Evolutionary conservation across 2,797 vertebrate species (phyloP), one percentile per base, ranked within the genome.

Genomic region (Myoxocephalus aenaeus): DNA sequence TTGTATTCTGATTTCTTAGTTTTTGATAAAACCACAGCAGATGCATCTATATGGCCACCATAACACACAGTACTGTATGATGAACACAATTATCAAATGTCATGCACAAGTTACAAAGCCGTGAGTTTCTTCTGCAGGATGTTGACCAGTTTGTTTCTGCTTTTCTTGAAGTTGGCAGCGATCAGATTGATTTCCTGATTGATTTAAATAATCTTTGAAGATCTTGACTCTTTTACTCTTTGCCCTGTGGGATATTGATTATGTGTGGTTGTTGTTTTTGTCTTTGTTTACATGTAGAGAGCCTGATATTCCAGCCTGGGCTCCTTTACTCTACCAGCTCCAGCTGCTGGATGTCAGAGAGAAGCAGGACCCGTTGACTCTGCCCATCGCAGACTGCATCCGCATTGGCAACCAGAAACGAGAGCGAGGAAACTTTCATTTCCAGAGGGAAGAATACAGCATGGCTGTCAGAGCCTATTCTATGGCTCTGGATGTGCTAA

Each of bases 371-470:
- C 89, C 84, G 1, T 85, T 92, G 65, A 89, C 76, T 25, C 86
- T 96, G 76, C 89, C 92, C 5, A 82, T 94, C 20, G 78, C 94
- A 0, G 95, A 94, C 84, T 93, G 95, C 68, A 95, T 97, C 75
- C 87, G 94, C 75, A 95, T 96, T 40, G 96, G 94, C 82, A 95
- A 95, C 81, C 94, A 95, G 90, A 96, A 96, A 79, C 91, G 96
- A 70, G 96, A 97, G 83, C 92, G 95, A 46, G 96, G 96, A 64
- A 97, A 97, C 92, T 96, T 95, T 87, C 94, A 96, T 89, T 97
- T 97, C 91, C 93, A 96, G 75, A 94, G 96, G 77, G 94, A 96
- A 70, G 96, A 97, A 73, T 96, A 94, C 86, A 69, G 82, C 83
- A 87, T 91, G 77, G 96, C 96, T 22, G 90, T 95, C 53, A 90